Evolutionary conservation across 2,113 vertebrate species (phyloP), one percentile per base, ranked within the genome.

Genomic region (Scolopax mira): DNA sequence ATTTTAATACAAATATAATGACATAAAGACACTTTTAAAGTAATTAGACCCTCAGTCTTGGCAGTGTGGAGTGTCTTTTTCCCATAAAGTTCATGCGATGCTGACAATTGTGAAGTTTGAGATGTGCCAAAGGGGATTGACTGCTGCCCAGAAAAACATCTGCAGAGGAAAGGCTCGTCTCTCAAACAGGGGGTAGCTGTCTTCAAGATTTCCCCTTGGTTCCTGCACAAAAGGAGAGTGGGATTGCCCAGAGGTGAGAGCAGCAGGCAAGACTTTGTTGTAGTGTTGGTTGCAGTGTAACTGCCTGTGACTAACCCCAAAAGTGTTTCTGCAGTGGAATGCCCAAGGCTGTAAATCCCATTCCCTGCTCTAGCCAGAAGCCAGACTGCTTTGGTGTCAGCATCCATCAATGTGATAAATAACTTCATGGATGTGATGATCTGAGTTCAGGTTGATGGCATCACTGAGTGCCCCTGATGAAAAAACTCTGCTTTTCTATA

Each of bases 1-100:
- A 60, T 73, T 93, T 94, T 91, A 94, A 95, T 94, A 82, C 1
- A 65, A 95, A 84, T 81, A 91, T 95, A 96, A 96, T 94, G 69
- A 61, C 57, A 41, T 79, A 90, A 93, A 95, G 69, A 84, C 52
- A 92, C 75, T 96, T 94, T 33, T 57, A 79, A 85, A 92, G 75
- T 91, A 88, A 90, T 93, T 90, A 93, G 39, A 64, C 75, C 64
- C 61, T 74, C 60, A 84, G 55, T 18, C 25, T 67, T 93, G 48
- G 61, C 48, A 75, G 39, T 13, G 9, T 37, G 24, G 48, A 88
- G 52, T 67, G 83, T 39, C 30, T 81, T 91, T 87, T 83, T 58
- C 55, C 55, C 69, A 79, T 74, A 66, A 83, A 85, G 14, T 31
- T 55, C 9, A 1, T 33, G 75, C 1, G 1, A 84, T 24, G 27